Conservation (phyloP, 2,888 invertebrate genomes). For the Dioctria linearis region DNA sequence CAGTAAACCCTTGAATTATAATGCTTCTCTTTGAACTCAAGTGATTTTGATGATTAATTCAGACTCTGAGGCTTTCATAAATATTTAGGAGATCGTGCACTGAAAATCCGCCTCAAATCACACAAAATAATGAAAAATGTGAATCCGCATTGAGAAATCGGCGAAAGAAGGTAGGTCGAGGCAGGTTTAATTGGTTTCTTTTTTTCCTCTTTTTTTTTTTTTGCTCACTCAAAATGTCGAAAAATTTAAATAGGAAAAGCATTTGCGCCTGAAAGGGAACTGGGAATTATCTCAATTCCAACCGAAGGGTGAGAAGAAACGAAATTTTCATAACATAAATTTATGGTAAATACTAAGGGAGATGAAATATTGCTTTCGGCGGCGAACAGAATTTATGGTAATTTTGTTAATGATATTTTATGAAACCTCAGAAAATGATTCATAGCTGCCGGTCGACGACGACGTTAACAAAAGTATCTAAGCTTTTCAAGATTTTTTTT, state of each 20-base stretch:
- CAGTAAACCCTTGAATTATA: too few species aligned
- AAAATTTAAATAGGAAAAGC: conserved; percentile 25
- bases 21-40: too few species aligned
- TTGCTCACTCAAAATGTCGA: background rate
- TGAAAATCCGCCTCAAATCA: background rate
- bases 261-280: background rate
- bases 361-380: conserved; percentile 36
- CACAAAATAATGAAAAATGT: background rate
- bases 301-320: conserved; percentile 3
- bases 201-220: background rate
- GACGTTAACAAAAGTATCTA: background rate
- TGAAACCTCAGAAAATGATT: conserved; percentile 38
- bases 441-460: conserved; percentile 3
- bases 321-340: conserved; percentile 27
- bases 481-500: background rate
- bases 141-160: background rate
- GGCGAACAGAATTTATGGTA: conserved; percentile 24
- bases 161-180: background rate
- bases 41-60: too few species aligned
- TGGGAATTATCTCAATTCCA: background rate
- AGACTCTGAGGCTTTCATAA: conserved; percentile 2
- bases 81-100: conserved; percentile 4
- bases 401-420: conserved; percentile 44
- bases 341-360: conserved; percentile 10
- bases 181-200: background rate